Conservation (phyloP, 2,888 invertebrate species). For the Colostygia pectinataria region DNA sequence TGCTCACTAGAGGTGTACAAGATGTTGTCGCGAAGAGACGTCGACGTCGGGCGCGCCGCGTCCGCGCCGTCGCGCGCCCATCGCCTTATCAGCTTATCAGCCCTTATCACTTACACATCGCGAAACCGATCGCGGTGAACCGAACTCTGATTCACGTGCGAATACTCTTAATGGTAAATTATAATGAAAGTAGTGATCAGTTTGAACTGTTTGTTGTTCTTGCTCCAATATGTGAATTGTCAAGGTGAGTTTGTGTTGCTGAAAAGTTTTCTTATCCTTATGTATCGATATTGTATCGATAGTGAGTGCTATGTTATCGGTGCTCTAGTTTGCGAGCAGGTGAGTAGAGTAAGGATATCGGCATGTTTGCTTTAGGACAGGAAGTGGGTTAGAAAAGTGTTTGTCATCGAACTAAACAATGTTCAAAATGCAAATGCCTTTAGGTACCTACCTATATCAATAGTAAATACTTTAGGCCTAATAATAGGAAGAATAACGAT, state of each 20-base stretch:
- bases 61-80: conserved; percentile 49
- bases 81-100: conserved; percentile 66
- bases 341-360: conserved; percentile 15
- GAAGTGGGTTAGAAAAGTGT: not conserved
- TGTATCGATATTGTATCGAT: conserved; percentile 6
- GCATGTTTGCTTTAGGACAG: not conserved
- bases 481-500: no score
- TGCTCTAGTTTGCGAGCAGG: conserved; percentile 25
- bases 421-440: no score
- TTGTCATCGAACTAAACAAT: no score
- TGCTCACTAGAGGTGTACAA: conserved; percentile 53
- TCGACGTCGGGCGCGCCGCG: conserved; percentile 58
- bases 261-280: conserved; percentile 29
- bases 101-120: conserved; percentile 71
- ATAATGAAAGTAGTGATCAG: conserved; percentile 55
- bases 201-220: conserved; percentile 52
- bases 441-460: no score
- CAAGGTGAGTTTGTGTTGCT: conserved; percentile 61
- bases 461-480: no score
- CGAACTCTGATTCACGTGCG: conserved; percentile 50
- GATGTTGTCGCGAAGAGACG: conserved; percentile 68
- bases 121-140: conserved; percentile 67
- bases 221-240: conserved; percentile 54
- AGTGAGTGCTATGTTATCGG: no score
- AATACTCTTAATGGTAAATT: conserved; percentile 59